Evolutionary conservation across 2,113 vertebrate genomes (phyloP), one percentile per base, ranked within the genome.

Genomic region (Tursiops truncatus): DNA sequence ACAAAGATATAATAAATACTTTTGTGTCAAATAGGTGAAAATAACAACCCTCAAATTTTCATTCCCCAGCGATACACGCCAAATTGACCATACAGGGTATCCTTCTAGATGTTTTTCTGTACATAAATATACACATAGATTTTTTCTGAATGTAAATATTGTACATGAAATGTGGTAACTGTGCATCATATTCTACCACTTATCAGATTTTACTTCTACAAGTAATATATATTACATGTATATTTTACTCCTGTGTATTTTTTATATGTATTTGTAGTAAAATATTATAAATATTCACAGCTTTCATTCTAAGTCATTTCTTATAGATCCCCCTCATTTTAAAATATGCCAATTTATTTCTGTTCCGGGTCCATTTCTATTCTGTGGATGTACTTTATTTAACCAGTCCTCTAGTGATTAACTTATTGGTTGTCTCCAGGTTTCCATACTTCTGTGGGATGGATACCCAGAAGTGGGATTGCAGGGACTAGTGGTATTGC

Each of bases 251-350:
- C 9, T 86, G 5, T 73, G 4, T 56, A 60, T 94, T 56, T 56
- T 96, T 95, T 93, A 4, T 89, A 4, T 62, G 47, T 86, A 70
- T 81, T 77, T 92, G 1, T 82, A 91, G 10, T 91, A 95, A 89
- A 92, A 67, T 80, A 47, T 84, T 83, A 50, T 21, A 84, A 0
- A 76, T 93, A 60, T 47, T 73, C 62, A 83, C 21, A 80, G 74
- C 50, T 86, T 21, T 81, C 50, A 41, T 85, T 81, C 33, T 20
- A 81, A 36, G 38, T 70, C 10, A 62, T 82, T 95, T 94, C 58
- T 96, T 36, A 44, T 56, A 74, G 79, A 44, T 86, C 14, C 3
- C 25, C 23, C 50, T 89, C 73, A 86, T 62, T 89, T 91, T 38
- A 88, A 91, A 47, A 6, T 87, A n/a, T 28, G 68, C 23, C 31